Conservation (phyloP, 2,888 invertebrate genomes). For the Drosophila trichaetosa region DNA sequence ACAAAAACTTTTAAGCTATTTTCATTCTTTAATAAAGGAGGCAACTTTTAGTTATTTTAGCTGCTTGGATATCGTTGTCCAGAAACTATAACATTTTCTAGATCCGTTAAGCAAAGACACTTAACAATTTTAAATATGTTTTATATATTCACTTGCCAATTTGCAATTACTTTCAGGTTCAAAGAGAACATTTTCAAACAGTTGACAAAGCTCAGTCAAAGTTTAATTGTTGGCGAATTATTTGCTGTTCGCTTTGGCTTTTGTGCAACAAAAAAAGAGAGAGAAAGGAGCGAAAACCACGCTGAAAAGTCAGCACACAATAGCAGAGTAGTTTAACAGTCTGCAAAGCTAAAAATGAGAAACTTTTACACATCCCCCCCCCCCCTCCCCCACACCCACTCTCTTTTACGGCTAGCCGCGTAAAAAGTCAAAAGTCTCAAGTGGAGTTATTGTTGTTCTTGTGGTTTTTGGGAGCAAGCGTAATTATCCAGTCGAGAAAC, state of each 20-base stretch:
- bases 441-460: constrained; percentile 51
- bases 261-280: constrained; percentile 14
- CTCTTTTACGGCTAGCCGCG: constrained; percentile 33
- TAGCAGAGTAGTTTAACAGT: constrained; percentile 23
- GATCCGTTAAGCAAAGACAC: constrained; percentile 25
- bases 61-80: not conserved
- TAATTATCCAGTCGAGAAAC: constrained; percentile 42
- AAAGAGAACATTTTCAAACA: constrained; percentile 55
- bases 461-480: constrained; percentile 21
- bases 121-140: not conserved
- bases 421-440: constrained; percentile 54
- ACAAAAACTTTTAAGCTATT: not conserved
- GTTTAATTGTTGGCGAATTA: constrained; percentile 73
- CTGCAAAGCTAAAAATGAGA: not conserved
- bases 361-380: not conserved
- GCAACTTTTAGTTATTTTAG: not conserved
- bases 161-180: constrained; percentile 54
- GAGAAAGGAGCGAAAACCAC: constrained; percentile 3
- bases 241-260: constrained; percentile 51
- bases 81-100: constrained; percentile 12
- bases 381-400: not conserved
- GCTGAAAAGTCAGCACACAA: constrained; percentile 30
- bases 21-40: not conserved
- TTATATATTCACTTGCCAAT: constrained; percentile 20
- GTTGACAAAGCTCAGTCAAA: constrained; percentile 63